Percentiles rank a stretch among this genome's conserved stretches.
Conservation (phyloP, 2,797 vertebrate species). For the Crax fasciolata region DNA sequence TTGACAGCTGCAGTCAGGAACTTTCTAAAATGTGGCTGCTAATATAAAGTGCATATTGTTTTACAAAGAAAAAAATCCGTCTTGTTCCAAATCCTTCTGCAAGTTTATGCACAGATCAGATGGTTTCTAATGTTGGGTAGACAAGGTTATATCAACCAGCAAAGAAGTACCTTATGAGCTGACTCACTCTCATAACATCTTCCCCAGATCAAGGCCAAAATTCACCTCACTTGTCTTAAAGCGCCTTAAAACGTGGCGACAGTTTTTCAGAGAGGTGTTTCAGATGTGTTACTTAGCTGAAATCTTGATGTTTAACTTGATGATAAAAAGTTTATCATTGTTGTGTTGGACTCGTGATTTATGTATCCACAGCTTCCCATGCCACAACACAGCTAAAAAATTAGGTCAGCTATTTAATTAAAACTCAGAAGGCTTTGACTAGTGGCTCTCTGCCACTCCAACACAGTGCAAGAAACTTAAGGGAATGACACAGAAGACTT, state of each 20-base stretch:
- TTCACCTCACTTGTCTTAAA: not conserved
- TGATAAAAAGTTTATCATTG: not conserved
- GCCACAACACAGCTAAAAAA: not conserved
- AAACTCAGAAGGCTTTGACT: not conserved
- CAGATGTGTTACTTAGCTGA: not conserved
- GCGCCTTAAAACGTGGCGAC: not conserved
- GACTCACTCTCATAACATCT: not conserved
- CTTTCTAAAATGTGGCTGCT: not conserved
- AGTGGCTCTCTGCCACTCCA: not conserved
- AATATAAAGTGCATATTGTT: not conserved
- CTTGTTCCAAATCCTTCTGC: not conserved
- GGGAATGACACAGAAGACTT: not conserved
- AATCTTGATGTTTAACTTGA: not conserved
- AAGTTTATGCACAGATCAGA: not conserved
- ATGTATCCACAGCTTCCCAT: not conserved
- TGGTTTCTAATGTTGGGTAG: not conserved
- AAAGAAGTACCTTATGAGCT: not conserved
- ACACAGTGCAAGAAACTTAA: not conserved
- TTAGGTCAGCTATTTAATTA: not conserved
- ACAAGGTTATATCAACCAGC: not conserved
- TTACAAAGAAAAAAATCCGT: not conserved
- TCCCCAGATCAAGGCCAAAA: not conserved
- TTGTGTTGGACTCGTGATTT: not conserved
- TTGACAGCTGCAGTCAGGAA: constrained; percentile 26
- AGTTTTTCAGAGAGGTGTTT: not conserved